Percentiles rank a stretch among this genome's conserved stretches.
These are phyloP conservation scores for Cyrtorhinus lividipennis DNA, from an alignment of 1,140 invertebrate genomes.

Conservation along the genomic window DNA sequence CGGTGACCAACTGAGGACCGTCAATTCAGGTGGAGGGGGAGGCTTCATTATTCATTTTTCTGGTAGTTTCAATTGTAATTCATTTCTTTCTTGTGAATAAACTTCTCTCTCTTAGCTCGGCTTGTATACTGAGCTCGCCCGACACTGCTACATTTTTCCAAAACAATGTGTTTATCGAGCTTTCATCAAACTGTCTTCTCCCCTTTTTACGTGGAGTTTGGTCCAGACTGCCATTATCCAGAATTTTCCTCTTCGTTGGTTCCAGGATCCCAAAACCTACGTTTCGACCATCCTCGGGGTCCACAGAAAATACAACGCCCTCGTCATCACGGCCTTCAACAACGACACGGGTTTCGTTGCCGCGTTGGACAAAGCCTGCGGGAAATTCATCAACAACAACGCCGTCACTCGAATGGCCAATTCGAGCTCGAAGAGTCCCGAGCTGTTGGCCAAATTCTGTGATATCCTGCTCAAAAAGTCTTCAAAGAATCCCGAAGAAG, in stretches of 20 bases:
- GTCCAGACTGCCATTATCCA: too few species aligned
- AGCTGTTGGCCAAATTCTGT: constrained; percentile 94
- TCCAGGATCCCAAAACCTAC: constrained; percentile 90
- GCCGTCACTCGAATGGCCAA: constrained; percentile 74
- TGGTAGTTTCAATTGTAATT: too few species aligned
- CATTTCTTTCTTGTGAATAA: background rate
- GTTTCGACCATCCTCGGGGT: constrained; percentile 94
- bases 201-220: background rate
- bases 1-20: too few species aligned
- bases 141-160: too few species aligned
- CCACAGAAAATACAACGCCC: constrained; percentile 90
- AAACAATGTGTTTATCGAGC: too few species aligned
- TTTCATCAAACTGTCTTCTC: background rate
- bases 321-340: constrained; percentile 87
- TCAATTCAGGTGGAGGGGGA: too few species aligned
- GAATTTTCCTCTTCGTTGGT: constrained; percentile 9
- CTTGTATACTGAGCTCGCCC: too few species aligned
- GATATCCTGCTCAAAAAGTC: constrained; percentile 94
- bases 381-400: constrained; percentile 94
- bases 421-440: constrained; percentile 88
- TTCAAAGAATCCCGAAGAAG: constrained; percentile 95
- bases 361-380: constrained; percentile 93
- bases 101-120: background rate
- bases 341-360: constrained; percentile 96
- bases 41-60: background rate